Conservation (phyloP, 2,797 vertebrate genomes). For the Melanotaenia pygmaea region DNA sequence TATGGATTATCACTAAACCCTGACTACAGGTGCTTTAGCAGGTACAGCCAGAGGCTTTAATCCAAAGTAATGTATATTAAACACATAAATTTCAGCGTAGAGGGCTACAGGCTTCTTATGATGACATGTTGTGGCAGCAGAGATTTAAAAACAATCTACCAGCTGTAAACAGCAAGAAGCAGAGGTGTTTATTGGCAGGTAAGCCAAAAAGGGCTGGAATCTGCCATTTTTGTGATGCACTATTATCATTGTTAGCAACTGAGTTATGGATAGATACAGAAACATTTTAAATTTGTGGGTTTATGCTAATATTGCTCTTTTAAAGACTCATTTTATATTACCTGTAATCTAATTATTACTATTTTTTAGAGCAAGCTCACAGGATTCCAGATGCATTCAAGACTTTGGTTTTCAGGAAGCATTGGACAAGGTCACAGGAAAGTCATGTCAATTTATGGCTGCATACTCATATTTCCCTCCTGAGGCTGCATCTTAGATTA, state of each 20-base stretch:
- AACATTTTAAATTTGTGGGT: background rate
- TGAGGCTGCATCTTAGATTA: background rate
- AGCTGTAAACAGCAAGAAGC: conserved; percentile 3
- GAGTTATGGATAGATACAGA: background rate
- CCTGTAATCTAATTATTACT: background rate
- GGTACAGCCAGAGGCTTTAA: conserved; percentile 37
- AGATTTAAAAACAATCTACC: conserved; percentile 1
- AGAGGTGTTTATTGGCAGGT: conserved; percentile 12
- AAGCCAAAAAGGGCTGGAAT: conserved; percentile 10
- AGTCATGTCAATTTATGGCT: background rate
- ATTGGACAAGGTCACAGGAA: background rate
- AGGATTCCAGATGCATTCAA: background rate
- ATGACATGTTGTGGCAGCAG: conserved; percentile 19
- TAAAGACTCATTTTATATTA: background rate
- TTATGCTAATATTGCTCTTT: background rate
- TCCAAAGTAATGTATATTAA: conserved; percentile 38
- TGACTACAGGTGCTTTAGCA: conserved; percentile 54
- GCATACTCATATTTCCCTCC: background rate
- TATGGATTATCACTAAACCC: conserved; percentile 46
- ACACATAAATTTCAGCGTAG: conserved; percentile 8
- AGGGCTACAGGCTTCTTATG: conserved; percentile 4
- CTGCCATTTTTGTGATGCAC: conserved; percentile 8
- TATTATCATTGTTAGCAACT: background rate
- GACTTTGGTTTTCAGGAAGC: background rate
- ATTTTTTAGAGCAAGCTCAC: background rate